Percentiles rank a stretch among this genome's conserved stretches.
Conservation (phyloP, 2,797 vertebrate genomes). For the Erpetoichthys calabaricus region DNA sequence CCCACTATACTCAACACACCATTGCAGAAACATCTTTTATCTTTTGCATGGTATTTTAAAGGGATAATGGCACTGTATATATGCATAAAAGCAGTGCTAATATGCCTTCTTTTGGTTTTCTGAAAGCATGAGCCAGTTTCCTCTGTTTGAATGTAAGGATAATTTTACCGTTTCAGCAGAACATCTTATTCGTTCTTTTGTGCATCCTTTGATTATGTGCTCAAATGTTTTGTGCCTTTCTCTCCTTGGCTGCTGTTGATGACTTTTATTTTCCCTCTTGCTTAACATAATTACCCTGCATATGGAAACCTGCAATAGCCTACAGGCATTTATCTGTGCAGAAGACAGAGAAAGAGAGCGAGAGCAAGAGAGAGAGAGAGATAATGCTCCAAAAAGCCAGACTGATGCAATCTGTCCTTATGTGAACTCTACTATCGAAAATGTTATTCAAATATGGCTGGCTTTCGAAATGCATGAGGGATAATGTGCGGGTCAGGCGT, state of each 20-base stretch:
- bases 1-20: no score
- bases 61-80: no score
- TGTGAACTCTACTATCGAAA: slow-evolving; percentile 59
- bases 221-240: slow-evolving; percentile 42
- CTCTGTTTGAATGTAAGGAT: no score
- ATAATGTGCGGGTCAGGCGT: slow-evolving; percentile 55
- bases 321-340: slow-evolving; percentile 8
- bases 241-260: slow-evolving; percentile 57
- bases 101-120: not conserved
- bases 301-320: slow-evolving; percentile 69
- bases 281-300: slow-evolving; percentile 74
- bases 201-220: slow-evolving; percentile 13
- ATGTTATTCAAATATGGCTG: slow-evolving; percentile 55
- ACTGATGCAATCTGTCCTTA: slow-evolving; percentile 65
- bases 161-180: slow-evolving; percentile 9
- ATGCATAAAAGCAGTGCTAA: not conserved
- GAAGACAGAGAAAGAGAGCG: not conserved
- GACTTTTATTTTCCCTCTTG: slow-evolving; percentile 73
- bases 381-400: slow-evolving; percentile 33
- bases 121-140: not conserved
- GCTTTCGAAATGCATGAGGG: slow-evolving; percentile 40
- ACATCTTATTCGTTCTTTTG: slow-evolving; percentile 16
- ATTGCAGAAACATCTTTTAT: no score
- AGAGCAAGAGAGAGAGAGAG: slow-evolving; percentile 12
- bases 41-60: no score